These are phyloP conservation scores for Girardinichthys multiradiatus DNA, from an alignment of 2,113 vertebrate species.

Conservation along the genomic window DNA sequence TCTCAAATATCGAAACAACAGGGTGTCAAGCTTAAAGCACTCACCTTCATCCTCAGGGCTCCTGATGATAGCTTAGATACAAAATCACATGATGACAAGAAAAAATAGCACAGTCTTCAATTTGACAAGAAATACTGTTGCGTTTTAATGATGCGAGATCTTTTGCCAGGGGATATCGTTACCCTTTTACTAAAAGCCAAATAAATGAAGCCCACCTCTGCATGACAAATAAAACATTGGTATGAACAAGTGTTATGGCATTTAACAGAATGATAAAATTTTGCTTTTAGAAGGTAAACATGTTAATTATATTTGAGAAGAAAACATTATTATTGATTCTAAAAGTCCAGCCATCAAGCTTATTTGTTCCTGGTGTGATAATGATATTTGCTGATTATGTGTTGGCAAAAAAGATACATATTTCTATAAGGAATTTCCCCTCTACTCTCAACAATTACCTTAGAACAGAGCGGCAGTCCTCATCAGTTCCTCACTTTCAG, in stretches of 20 bases:
- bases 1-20: too few relatives aligned
- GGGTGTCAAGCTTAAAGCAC: too few relatives aligned
- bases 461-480: constrained; percentile 24
- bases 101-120: too few relatives aligned
- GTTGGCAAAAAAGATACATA: constrained; percentile 1
- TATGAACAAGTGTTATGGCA: background rate
- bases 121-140: background rate
- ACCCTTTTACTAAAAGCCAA: background rate
- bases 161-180: background rate
- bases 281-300: background rate
- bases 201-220: background rate
- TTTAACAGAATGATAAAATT: background rate
- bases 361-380: background rate
- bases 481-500: constrained; percentile 22
- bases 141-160: too few relatives aligned
- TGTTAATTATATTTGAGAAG: background rate
- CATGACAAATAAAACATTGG: background rate
- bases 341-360: background rate
- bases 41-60: too few relatives aligned
- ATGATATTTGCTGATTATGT: background rate
- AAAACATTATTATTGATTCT: background rate
- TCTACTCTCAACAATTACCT: constrained; percentile 47
- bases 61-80: too few relatives aligned
- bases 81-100: too few relatives aligned
- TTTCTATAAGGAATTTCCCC: constrained; percentile 48